Conservation (phyloP, 2,888 invertebrate species). For the Ormyrus thymus region DNA sequence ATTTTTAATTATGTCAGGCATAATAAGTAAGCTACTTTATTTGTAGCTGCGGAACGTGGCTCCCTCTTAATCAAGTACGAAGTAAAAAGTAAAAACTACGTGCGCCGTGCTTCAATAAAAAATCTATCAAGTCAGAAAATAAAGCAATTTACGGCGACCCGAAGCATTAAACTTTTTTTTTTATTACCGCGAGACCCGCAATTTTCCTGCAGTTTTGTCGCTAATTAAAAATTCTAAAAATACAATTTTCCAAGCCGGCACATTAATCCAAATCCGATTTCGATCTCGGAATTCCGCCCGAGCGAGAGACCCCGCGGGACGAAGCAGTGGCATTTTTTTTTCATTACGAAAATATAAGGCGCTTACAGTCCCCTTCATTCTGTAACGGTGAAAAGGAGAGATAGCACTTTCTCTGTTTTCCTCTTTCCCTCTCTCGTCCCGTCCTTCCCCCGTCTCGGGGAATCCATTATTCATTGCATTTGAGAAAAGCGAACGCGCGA, state of each 20-base stretch:
- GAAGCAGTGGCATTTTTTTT: conserved; percentile 8
- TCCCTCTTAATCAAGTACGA: no score
- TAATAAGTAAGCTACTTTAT: no score
- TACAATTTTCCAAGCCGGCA: not conserved
- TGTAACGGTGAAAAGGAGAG: not conserved
- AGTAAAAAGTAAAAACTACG: no score
- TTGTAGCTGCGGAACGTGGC: no score
- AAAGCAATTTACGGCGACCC: no score
- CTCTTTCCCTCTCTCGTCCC: not conserved
- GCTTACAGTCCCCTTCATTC: conserved; percentile 13
- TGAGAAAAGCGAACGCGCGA: conserved; percentile 11
- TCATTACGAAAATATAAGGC: conserved; percentile 19
- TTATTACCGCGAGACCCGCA: no score
- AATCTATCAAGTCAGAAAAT: no score
- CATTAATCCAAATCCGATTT: not conserved
- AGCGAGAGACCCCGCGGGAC: not conserved
- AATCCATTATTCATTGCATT: conserved; percentile 40
- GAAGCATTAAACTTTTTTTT: no score
- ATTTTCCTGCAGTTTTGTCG: no score
- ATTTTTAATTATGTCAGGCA: no score
- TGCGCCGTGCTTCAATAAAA: no score
- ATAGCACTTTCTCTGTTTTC: not conserved
- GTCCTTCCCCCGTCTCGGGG: not conserved
- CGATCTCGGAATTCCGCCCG: not conserved
- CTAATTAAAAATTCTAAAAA: no score